Evolutionary conservation across 2,113 vertebrate species (phyloP).

Genomic region (Tetraodon nigroviridis): DNA sequence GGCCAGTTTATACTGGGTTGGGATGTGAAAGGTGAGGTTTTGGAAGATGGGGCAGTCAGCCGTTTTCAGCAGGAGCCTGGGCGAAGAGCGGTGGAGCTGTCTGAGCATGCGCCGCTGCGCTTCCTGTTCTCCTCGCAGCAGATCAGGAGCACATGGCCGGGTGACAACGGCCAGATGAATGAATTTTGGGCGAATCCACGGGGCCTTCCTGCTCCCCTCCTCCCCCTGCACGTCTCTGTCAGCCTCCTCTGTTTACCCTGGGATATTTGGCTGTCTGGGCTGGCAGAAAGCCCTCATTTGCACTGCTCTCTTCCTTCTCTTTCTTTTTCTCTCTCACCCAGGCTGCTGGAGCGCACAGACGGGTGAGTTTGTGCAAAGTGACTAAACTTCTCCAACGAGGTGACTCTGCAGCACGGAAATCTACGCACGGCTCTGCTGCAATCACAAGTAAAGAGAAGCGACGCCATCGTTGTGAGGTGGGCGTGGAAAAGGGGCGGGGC

Average conservation of each 20-base stretch:
- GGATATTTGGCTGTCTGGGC: no score
- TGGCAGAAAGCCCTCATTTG: no score
- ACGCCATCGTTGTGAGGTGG: not conserved
- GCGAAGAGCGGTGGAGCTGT: not conserved
- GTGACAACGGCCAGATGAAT: no score
- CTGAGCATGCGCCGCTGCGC: slow-evolving; percentile 4
- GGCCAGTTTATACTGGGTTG: slow-evolving; percentile 30
- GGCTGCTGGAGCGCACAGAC: slow-evolving; percentile 50
- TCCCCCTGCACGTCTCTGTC: no score
- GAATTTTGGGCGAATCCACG: no score
- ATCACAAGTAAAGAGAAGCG: not conserved
- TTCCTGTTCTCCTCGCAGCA: slow-evolving; percentile 48
- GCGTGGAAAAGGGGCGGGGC: slow-evolving; percentile 10
- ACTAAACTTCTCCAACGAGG: not conserved
- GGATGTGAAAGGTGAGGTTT: no score
- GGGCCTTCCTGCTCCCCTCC: slow-evolving; percentile 8
- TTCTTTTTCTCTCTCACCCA: not conserved
- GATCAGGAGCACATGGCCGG: no score
- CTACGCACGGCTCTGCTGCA: no score
- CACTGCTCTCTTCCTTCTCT: not conserved
- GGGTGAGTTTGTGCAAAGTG: slow-evolving; percentile 12
- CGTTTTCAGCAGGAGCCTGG: no score
- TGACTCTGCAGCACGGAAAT: not conserved
- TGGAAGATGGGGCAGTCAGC: no score
- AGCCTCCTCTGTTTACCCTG: no score